Percentiles rank a stretch among this genome's conserved stretches.
phyloP scores from a whole-genome alignment of 2,113 vertebrate species.

The Mungos mungo region DNA sequence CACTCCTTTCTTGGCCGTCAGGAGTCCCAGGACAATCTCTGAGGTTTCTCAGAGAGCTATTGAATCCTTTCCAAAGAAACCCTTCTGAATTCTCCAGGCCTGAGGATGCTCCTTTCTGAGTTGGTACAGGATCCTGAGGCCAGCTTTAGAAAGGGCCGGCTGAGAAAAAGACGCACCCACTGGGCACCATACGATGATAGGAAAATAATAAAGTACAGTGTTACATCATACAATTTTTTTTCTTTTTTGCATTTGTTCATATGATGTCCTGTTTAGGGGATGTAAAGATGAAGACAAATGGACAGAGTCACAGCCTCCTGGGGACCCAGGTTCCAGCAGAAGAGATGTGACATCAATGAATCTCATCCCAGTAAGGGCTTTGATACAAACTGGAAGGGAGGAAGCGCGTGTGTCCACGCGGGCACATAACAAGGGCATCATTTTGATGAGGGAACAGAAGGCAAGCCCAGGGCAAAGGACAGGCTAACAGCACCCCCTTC shows the following conservation, averaged over 20 bases:
- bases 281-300: neutral
- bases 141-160: fast-evolving
- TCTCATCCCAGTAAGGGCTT: neutral
- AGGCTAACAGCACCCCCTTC: too few species aligned
- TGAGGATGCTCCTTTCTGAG: neutral
- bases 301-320: neutral
- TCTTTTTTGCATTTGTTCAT: neutral
- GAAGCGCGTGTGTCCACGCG: neutral
- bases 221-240: neutral
- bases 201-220: neutral
- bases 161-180: neutral
- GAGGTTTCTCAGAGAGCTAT: neutral
- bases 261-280: neutral
- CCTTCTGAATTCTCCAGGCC: neutral
- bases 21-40: neutral
- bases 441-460: too few species aligned
- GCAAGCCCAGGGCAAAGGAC: too few species aligned
- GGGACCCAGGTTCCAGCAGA: neutral
- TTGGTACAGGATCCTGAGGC: neutral
- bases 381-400: neutral
- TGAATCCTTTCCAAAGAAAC: neutral
- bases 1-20: neutral
- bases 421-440: neutral
- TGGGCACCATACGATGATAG: neutral
- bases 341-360: neutral